Percentiles rank a stretch among this genome's conserved stretches.
Conservation (phyloP, 2,797 vertebrate genomes). For the Parambassis ranga region DNA sequence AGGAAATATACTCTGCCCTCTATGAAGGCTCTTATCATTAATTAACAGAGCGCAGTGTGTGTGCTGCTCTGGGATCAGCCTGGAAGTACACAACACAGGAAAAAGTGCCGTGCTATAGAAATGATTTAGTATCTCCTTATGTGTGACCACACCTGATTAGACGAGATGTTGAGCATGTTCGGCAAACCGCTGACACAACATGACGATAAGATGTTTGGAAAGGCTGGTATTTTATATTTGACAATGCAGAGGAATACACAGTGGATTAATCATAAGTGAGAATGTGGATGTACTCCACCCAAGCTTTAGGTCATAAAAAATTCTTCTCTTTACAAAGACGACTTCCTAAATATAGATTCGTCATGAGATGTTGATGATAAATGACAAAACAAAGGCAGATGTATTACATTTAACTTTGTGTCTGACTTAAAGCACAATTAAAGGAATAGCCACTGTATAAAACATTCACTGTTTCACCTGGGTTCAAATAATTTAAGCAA, state of each 20-base stretch:
- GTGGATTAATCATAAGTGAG: neutral
- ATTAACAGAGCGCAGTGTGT: conserved; percentile 67
- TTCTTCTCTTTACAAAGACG: neutral
- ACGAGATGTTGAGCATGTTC: neutral
- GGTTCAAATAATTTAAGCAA: too few relatives aligned
- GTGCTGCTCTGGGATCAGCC: conserved; percentile 4
- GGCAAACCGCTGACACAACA: neutral
- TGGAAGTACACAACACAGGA: conserved; percentile 1
- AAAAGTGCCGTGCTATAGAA: conserved; percentile 2
- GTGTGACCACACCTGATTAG: conserved; percentile 3
- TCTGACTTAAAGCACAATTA: too few relatives aligned
- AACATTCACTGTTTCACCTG: too few relatives aligned
- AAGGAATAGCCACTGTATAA: neutral
- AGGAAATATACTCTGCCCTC: conserved; percentile 60
- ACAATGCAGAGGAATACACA: neutral
- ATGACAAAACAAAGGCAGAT: too few relatives aligned
- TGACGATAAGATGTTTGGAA: conserved; percentile 12
- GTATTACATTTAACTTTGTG: too few relatives aligned
- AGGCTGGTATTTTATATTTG: conserved; percentile 4
- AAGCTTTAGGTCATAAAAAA: neutral
- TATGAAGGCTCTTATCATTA: conserved; percentile 69
- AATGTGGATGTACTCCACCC: neutral
- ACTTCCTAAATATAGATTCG: neutral
- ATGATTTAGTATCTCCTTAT: conserved; percentile 2
- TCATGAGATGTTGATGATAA: conserved; percentile 2